These are phyloP conservation scores for Campylorhamphus procurvoides DNA, from an alignment of 2,113 vertebrate species.

Conservation along the genomic window DNA sequence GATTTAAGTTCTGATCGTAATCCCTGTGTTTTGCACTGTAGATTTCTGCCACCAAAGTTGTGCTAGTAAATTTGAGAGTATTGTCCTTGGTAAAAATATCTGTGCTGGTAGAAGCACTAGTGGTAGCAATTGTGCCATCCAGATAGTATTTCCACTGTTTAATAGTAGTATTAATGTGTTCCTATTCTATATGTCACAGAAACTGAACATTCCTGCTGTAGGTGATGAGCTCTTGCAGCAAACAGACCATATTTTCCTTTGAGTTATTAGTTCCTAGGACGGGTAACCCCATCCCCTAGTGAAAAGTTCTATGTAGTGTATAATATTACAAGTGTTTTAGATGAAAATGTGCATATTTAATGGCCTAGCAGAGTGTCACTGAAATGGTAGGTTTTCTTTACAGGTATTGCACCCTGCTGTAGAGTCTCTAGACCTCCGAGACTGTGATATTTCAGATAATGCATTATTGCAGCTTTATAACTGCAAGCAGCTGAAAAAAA, in stretches of 20 bases:
- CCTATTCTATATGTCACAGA: neutral
- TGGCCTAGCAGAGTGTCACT: neutral
- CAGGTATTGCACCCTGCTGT: slow-evolving; percentile 84
- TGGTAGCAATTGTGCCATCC: neutral
- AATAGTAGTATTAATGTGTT: neutral
- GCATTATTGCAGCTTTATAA: slow-evolving; percentile 76
- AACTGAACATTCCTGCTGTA: neutral
- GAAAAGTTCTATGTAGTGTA: neutral
- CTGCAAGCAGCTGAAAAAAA: slow-evolving; percentile 79
- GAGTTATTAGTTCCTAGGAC: neutral
- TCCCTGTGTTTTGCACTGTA: neutral
- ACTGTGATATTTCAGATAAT: slow-evolving; percentile 82
- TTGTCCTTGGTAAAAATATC: neutral
- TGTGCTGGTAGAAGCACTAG: neutral
- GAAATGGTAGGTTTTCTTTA: slow-evolving; percentile 17
- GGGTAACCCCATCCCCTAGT: neutral
- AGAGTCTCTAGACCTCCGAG: slow-evolving; percentile 78
- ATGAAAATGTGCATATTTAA: neutral
- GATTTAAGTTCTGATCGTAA: neutral
- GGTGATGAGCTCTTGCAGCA: neutral
- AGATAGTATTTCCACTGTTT: neutral
- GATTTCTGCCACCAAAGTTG: neutral
- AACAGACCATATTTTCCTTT: neutral
- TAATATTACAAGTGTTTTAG: neutral
- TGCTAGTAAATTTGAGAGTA: neutral